Percentiles rank a stretch among this genome's conserved stretches.
phyloP scores from a whole-genome alignment of 2,797 vertebrate genomes.

The Lagocephalus sceleratus region DNA sequence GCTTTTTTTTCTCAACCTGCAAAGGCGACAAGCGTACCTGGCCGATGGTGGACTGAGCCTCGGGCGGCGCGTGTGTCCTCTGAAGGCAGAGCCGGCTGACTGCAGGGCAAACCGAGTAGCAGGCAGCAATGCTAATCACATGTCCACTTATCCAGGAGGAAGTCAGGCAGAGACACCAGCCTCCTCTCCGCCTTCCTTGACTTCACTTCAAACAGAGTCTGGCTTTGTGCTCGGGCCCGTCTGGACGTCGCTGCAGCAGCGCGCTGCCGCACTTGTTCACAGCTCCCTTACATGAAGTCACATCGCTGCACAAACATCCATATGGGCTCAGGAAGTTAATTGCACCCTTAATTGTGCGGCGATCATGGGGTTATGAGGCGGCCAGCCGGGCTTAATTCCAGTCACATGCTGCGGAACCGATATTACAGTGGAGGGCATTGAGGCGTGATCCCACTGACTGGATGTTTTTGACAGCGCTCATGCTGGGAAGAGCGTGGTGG shows the following conservation, averaged over 20 bases:
- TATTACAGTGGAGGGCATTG: constrained; percentile 1
- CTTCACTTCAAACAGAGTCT: constrained; percentile 33
- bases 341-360: constrained; percentile 6
- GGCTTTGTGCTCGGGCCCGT: background rate
- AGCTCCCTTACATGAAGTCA: background rate
- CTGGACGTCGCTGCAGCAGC: constrained; percentile 1
- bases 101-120: constrained; percentile 52
- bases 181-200: constrained; percentile 45
- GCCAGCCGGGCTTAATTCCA: constrained; percentile 16
- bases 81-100: constrained; percentile 33
- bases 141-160: constrained; percentile 62
- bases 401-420: constrained; percentile 32
- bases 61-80: constrained; percentile 37
- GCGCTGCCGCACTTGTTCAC: no score
- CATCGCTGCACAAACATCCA: no score
- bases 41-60: constrained; percentile 22
- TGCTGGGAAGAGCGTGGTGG: background rate
- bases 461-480: background rate
- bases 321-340: background rate
- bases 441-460: background rate
- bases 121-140: constrained; percentile 68
- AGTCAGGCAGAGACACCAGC: constrained; percentile 38
- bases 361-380: constrained; percentile 22
- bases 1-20: background rate
- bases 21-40: constrained; percentile 37